Evolutionary conservation across 2,888 invertebrate species (phyloP), one percentile per base, ranked within the genome.

Genomic region (Mechanitis messenoides): DNA sequence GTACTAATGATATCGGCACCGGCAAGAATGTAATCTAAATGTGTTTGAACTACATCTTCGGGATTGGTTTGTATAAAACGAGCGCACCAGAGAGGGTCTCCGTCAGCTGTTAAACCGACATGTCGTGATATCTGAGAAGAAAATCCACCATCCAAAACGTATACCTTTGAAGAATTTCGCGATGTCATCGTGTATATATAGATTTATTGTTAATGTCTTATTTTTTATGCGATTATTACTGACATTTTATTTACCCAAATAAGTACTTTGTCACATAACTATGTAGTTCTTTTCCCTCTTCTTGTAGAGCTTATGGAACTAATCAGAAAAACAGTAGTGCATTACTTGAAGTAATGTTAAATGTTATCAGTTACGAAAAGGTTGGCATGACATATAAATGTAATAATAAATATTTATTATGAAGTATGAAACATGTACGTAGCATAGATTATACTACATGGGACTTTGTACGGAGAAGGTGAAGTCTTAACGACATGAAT

Each of bases 1-100:
- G 97, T 97, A 73, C 93, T 92, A 67, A 98, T 94, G 12, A 97
- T 86, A 72, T 97, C 94, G 31, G 97, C 94, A n/a, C 98, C 98
- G 71, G 96, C 94, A 78, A 93, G 91, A 31, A 96, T 81, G 78
- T 95, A 96, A 76, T 95, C 96, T 71, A 95, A 85, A 82, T 97
- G 97, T 0, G 95, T 94, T 64, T 92, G 91, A 58, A 93, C 88
- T 47, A 97, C 93, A 11, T 95, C 95, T 20, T 94, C 91, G 0
- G 95, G 95, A 78, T 96, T 91, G 0, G 95, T 94, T 55, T 93
- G 91, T 63, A 97, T 91, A 74, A 95, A 95, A 59, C 95, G 91
- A 7, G 97, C 94, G 72, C 95, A 96, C 97, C 97, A 98, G 53
- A 98, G 81, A 0, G 97, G 96, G 81, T 97, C 95, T 0, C 94